Percentiles rank a stretch among this genome's conserved stretches.
Evolutionary conservation across 2,113 vertebrate species (phyloP).

Genomic region (Ivindomyrus marchei): DNA sequence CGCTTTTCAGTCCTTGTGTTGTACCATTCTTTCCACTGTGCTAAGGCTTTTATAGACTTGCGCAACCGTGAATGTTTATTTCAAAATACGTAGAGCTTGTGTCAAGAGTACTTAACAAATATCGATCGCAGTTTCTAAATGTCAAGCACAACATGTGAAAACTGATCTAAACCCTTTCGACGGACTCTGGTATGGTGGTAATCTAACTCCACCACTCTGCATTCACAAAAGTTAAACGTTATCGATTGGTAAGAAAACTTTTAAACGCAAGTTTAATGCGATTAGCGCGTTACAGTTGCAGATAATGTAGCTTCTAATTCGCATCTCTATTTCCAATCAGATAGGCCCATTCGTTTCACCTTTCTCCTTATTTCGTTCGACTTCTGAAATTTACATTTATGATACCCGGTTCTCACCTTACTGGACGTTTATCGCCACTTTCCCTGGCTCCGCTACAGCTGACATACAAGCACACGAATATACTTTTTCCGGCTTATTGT

Average conservation of each 20-base stretch:
- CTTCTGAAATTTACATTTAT: neutral
- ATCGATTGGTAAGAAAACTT: neutral
- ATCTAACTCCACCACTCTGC: neutral
- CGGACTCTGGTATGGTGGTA: neutral
- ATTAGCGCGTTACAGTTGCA: neutral
- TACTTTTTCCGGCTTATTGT: slow-evolving; percentile 11
- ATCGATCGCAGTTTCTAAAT: neutral
- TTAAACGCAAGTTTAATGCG: neutral
- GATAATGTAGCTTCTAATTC: neutral
- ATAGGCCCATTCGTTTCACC: neutral
- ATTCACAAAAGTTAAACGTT: neutral
- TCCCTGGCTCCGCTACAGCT: neutral
- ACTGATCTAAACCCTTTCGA: neutral
- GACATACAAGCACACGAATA: neutral
- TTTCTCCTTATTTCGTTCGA: neutral
- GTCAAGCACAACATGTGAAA: neutral
- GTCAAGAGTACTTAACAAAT: neutral
- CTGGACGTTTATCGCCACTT: neutral
- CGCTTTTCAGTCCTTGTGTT: neutral
- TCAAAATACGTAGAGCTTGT: neutral
- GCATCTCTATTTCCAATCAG: neutral
- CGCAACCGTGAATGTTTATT: neutral
- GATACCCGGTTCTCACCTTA: neutral
- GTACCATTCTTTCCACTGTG: neutral
- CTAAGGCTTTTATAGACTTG: neutral